Evolutionary conservation across 2,113 vertebrate genomes (phyloP), one percentile per base, ranked within the genome.

Genomic region (Sterrhoptilus dennistouni): DNA sequence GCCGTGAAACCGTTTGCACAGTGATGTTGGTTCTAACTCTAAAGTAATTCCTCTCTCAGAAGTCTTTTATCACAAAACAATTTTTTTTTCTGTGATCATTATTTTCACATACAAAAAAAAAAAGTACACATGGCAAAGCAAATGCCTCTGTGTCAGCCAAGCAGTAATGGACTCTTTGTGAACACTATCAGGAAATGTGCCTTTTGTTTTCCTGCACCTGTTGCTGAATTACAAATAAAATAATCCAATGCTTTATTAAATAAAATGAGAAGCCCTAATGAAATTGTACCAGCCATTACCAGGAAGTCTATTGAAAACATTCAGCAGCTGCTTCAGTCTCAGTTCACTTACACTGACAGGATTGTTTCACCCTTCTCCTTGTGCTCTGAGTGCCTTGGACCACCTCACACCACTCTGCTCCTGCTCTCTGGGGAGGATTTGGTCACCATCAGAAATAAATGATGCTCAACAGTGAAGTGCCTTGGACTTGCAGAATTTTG

Each of bases 221-320:
- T 83, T 90, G 79, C 85, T 95, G 60, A 72, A 94, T 56, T 87
- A 64, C 79, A 93, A 93, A 96, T 93, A 90, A 96, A 94, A 92
- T 87, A 42, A 93, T 50, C 95, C 79, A 90, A 24, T 79, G 82
- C 86, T 95, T 96, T 91, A 96, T 97, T 77, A 79, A 94, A 94
- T 91, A 78, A 95, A 92, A 74, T 5, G 69, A 88, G 85, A 86
- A 56, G 83, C 56, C 47, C 56, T 89, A 75, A 91, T 95, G 84
- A 95, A 94, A 90, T 87, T 82, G 93, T 95, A 96, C 95, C 95
- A 96, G 94, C 82, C 95, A 15, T 95, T 91, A 83, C 95, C 94
- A 96, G 95, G 96, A 72, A 90, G 87, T 89, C 93, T 66, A 79
- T 57, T 92, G 96, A 93, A 90, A 93, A 83, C 93, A 84, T 53